Percentiles rank a stretch among this genome's conserved stretches.
Conservation (phyloP, 2,113 vertebrate genomes). For the Scomber scombrus region DNA sequence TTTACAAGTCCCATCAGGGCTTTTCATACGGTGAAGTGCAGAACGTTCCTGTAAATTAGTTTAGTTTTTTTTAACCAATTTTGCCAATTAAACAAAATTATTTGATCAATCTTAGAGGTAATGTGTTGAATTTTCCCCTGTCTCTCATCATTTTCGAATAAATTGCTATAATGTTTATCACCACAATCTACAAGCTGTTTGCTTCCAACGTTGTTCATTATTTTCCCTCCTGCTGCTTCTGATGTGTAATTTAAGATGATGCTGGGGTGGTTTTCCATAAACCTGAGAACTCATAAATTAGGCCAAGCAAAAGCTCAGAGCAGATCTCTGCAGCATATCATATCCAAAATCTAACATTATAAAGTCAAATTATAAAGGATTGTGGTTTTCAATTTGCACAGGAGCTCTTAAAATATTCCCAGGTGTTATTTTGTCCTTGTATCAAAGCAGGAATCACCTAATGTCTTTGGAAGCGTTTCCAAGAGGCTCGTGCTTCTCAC, state of each 20-base stretch:
- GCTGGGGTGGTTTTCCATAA: constrained; percentile 1
- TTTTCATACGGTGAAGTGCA: constrained; percentile 8
- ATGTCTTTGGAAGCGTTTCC: background rate
- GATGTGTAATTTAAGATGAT: constrained; percentile 19
- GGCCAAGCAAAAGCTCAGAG: constrained; percentile 37
- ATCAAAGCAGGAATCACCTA: constrained; percentile 12
- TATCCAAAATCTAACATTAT: constrained; percentile 5
- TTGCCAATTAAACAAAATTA: constrained; percentile 22
- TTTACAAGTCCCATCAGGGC: background rate
- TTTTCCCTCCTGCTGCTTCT: constrained; percentile 43
- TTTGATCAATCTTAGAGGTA: constrained; percentile 23
- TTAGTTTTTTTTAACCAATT: constrained; percentile 23
- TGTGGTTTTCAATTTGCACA: constrained; percentile 18
- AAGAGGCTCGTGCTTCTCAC: background rate
- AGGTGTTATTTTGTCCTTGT: background rate
- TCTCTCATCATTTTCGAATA: constrained; percentile 15
- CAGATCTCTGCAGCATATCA: constrained; percentile 15
- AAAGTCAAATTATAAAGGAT: constrained; percentile 19
- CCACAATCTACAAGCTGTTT: constrained; percentile 17
- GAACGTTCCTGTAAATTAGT: constrained; percentile 6
- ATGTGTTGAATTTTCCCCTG: constrained; percentile 29
- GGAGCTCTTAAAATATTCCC: background rate
- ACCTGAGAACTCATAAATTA: constrained; percentile 37
- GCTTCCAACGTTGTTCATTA: constrained; percentile 16
- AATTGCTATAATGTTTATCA: constrained; percentile 12